A percentile compares a stretch with the other conserved stretches of the same genome.
These are phyloP conservation scores for Chrysopa pallens DNA, from an alignment of 1,140 invertebrate genomes.

Conservation along the genomic window DNA sequence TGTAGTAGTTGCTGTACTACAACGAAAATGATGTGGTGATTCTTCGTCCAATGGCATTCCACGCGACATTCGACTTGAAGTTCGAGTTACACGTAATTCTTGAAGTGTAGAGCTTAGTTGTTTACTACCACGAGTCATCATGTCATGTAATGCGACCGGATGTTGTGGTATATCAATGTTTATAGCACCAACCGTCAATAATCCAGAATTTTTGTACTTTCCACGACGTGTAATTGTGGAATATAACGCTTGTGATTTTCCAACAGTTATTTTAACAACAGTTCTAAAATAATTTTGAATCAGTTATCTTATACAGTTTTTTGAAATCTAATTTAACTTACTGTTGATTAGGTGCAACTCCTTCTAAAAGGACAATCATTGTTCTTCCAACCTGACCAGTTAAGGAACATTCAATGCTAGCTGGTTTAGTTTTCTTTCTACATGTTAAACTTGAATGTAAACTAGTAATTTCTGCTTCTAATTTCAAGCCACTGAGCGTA, in stretches of 20 bases:
- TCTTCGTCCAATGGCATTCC: constrained; percentile 34
- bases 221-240: constrained; percentile 58
- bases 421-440: constrained; percentile 54
- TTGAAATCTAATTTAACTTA: constrained; percentile 21
- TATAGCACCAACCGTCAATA: constrained; percentile 74
- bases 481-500: constrained; percentile 79
- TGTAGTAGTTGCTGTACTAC: constrained; percentile 12
- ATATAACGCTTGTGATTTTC: constrained; percentile 81
- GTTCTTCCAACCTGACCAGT: constrained; percentile 81
- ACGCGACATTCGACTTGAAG: constrained; percentile 51
- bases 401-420: constrained; percentile 65
- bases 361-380: constrained; percentile 83
- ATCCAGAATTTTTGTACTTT: constrained; percentile 73
- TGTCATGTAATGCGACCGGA: constrained; percentile 87
- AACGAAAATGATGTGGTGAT: constrained; percentile 30
- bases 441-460: constrained; percentile 62
- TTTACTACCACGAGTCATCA: constrained; percentile 89
- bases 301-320: not conserved
- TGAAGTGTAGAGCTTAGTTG: constrained; percentile 83
- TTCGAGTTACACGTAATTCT: constrained; percentile 61
- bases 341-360: constrained; percentile 76
- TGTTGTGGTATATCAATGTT: constrained; percentile 92
- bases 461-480: constrained; percentile 76
- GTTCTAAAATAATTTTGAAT: constrained; percentile 37
- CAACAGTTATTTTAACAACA: constrained; percentile 82